Percentiles rank a stretch among this genome's conserved stretches.
phyloP scores from a whole-genome alignment of 2,888 invertebrate genomes.

The Epinotia nisella region DNA sequence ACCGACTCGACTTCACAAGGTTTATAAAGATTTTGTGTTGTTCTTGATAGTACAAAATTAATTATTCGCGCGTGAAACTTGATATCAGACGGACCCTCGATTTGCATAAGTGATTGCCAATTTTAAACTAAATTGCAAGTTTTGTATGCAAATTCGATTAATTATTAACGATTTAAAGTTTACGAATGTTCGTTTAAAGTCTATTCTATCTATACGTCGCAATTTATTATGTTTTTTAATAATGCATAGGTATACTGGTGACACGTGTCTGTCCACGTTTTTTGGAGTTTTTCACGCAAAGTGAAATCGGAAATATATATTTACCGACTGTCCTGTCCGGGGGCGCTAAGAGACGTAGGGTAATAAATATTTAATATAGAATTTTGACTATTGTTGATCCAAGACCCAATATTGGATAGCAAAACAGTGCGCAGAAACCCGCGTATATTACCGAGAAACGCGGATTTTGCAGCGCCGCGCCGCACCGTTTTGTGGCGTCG shows the following conservation, averaged over 20 bases:
- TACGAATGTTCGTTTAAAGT: constrained; percentile 1
- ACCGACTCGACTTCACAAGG: background rate
- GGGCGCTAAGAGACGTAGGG: background rate
- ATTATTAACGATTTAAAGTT: constrained; percentile 13
- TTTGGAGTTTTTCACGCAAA: background rate
- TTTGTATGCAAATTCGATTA: constrained; percentile 24
- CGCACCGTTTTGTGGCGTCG: no score
- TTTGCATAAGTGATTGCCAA: constrained; percentile 14
- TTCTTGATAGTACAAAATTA: background rate
- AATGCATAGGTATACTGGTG: background rate
- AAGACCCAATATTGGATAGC: no score
- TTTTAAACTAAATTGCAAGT: background rate
- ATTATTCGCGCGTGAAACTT: background rate
- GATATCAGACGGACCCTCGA: background rate
- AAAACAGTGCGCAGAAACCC: no score
- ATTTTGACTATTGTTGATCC: no score
- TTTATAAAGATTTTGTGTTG: no score
- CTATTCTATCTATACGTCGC: no score
- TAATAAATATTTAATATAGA: background rate
- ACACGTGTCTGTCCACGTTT: background rate
- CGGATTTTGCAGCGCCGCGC: no score
- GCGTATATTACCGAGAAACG: no score
- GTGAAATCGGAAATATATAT: background rate
- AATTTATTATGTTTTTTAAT: background rate
- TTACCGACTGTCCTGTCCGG: background rate